Evolutionary conservation across 2,888 invertebrate species (phyloP), one percentile per base, ranked within the genome.

Genomic region (Protophormia terraenovae): DNA sequence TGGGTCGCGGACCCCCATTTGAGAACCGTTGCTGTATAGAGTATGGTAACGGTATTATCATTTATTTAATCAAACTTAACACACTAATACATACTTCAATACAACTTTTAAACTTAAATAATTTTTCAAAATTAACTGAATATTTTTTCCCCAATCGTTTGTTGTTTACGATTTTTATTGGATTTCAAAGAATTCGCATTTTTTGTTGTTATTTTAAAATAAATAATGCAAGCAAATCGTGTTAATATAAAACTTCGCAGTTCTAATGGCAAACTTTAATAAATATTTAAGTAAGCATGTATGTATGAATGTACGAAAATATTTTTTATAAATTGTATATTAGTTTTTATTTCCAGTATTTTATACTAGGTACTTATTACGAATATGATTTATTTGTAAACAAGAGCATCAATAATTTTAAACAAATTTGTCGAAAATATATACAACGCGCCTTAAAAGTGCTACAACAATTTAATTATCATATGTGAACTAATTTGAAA

Each of bases 401-500:
- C 2, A 60, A 69, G 24, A 47, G 55, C 41, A 27, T 45, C 10
- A 60, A 62, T 66, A 32, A 47, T 64, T 35, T 50, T 0, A 67
- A 47, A 60, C 35, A 27, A 41, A 64, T 45, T 72, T 35, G n/a
- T 45, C 29, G 38, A 45, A 58, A 62, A 38, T 55, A 29, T 41
- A 24, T 12, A 60, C 14, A 67, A 47, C 53, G 22, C 22, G 35
- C 38, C 55, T 75, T 64, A 50, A 80, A 80, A 47, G 16, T 55
- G 41, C 12, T 69, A 80, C 71, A 80, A 66, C 71, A 73, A 83
- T 76, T 78, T 80, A 87, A 88, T 88, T 88, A 87, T 76, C 87
- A 84, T 58, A 67, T 86, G 14, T 24, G 7, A 80, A 76, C 87
- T 87, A 87, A 88, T 87, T 88, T 78, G 38, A 87, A 87, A 87